Evolutionary conservation across 2,888 invertebrate species (phyloP).

Genomic region (Clepsis dumicolana): DNA sequence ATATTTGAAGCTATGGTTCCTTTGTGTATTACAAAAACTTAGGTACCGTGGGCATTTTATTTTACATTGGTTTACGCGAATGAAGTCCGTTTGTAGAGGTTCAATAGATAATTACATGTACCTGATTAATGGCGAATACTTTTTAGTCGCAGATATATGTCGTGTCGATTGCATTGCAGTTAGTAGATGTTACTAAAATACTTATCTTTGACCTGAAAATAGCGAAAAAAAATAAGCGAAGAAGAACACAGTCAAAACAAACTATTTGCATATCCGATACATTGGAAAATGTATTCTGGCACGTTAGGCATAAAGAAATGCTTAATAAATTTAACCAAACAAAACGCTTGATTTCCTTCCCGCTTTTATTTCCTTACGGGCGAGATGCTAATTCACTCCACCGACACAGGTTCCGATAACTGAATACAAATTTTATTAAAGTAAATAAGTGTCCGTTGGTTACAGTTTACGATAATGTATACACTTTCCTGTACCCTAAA

Average conservation of each 20-base stretch:
- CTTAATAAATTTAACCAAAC: conserved; percentile 8
- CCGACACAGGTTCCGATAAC: conserved; percentile 42
- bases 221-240: background rate
- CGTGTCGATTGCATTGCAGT: too few species aligned
- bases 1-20: background rate
- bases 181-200: too few species aligned
- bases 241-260: background rate
- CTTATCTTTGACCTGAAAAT: too few species aligned
- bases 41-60: background rate
- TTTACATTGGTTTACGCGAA: background rate
- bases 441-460: conserved; percentile 50
- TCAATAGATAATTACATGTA: background rate
- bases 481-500: conserved; percentile 41
- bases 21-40: conserved; percentile 1
- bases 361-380: conserved; percentile 24
- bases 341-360: conserved; percentile 19
- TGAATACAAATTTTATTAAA: conserved; percentile 47
- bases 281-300: background rate
- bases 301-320: background rate
- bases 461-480: conserved; percentile 49
- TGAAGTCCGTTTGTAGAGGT: background rate
- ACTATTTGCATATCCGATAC: background rate
- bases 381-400: conserved; percentile 25
- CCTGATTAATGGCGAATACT: background rate
- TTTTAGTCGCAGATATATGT: too few species aligned